Evolutionary conservation across 2,797 vertebrate genomes (phyloP), one percentile per base, ranked within the genome.

Genomic region (Hypotaenidia okinawae): DNA sequence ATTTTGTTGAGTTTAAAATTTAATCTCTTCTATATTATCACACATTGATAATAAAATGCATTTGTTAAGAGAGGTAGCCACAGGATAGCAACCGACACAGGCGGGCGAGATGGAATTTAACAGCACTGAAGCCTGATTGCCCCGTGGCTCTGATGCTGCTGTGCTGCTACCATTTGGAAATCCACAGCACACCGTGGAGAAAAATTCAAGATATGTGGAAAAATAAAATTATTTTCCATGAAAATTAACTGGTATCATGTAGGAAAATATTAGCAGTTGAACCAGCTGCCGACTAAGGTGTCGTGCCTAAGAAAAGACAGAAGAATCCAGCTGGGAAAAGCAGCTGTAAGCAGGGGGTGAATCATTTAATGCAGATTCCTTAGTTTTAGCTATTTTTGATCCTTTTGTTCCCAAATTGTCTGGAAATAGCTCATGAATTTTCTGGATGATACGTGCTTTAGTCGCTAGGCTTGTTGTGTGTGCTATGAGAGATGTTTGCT

Each of bases 161-260:
- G 47, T 28, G 51, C 7, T 0, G 1, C 2, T 32, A 43, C 1
- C 9, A 1, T 55, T 62, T 28, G 2, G 18, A 68, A 74, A 86
- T 7, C 73, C 79, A 11, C 35, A 74, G 22, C 14, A 11, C 2
- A 25, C 5, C 3, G 7, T 68, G 30, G 30, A 11, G 30, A 28
- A 61, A 69, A 45, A 3, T 1, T 22, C 8, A n/a, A 64, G 61
- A 55, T 5, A 22, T 0, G 2, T 11, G 7, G 57, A 22, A 35
- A 84, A 77, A 47, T 9, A 10, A 15, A 55, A 45, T 30, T 30
- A 6, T 69, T 78, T 58, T 43, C 89, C 32, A 2, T 25, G 16
- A 27, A 51, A 76, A 73, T 0, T 28, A 47, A 6, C 43, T 18
- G 41, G 24, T 32, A 25, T 35, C 16, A 49, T 18, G 13, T 11